Evolutionary conservation across 1,140 invertebrate species (phyloP).

Genomic region (Eupristina koningsbergeri): DNA sequence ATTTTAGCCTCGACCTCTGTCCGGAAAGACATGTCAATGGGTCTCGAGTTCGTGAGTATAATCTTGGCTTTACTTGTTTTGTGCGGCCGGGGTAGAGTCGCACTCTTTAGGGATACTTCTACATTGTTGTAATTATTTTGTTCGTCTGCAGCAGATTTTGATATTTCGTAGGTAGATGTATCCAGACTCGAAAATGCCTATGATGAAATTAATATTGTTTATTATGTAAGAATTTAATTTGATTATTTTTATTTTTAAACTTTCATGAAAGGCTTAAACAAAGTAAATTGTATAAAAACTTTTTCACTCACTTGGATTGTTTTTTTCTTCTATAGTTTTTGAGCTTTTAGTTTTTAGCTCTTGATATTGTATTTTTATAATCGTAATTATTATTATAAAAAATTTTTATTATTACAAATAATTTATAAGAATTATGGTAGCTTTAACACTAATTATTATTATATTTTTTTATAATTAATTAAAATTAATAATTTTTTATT

Average conservation of each 20-base stretch:
- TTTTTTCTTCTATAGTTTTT: no score
- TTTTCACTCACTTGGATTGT: no score
- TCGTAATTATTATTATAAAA: no score
- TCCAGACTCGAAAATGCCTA: constrained; percentile 54
- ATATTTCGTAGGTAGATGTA: constrained; percentile 47
- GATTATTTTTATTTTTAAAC: neutral
- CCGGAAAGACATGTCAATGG: constrained; percentile 72
- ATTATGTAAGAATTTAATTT: neutral
- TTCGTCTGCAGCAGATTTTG: constrained; percentile 55
- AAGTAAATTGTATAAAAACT: no score
- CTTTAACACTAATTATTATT: no score
- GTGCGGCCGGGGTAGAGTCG: constrained; percentile 78
- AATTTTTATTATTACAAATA: no score
- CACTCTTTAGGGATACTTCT: constrained; percentile 79
- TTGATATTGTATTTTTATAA: no score
- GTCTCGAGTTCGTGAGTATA: constrained; percentile 73
- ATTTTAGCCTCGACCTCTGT: constrained; percentile 78
- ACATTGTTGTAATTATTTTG: constrained; percentile 75
- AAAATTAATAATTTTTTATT: no score
- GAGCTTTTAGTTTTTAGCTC: no score
- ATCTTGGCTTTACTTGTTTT: constrained; percentile 80
- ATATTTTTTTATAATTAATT: no score
- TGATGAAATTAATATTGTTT: neutral
- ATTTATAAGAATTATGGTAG: no score
- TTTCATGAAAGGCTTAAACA: neutral